Percentiles rank a stretch among this genome's conserved stretches.
phyloP scores from a whole-genome alignment of 2,797 vertebrate genomes.

The Babyrousa celebensis region DNA sequence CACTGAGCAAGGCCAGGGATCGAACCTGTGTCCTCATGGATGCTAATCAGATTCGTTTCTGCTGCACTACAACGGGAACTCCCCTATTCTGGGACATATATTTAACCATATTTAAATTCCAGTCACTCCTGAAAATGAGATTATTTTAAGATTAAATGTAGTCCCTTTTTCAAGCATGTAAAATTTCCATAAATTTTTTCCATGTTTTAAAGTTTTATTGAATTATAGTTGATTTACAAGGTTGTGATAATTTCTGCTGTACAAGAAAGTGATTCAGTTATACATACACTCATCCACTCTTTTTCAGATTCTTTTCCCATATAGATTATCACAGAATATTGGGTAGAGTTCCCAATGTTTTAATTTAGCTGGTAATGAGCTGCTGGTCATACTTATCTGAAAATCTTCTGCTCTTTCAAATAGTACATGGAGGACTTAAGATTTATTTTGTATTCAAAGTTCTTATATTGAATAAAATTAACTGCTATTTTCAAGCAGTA shows the following conservation, averaged over 20 bases:
- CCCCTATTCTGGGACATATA: not conserved
- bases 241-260: too few species aligned
- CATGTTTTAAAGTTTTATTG: too few species aligned
- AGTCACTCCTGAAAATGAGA: conserved; percentile 48
- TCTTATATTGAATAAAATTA: conserved; percentile 23
- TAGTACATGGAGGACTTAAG: not conserved
- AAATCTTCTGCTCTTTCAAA: conserved; percentile 71
- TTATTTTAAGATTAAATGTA: conserved; percentile 69
- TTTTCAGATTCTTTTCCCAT: too few species aligned
- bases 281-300: too few species aligned
- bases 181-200: conserved; percentile 32
- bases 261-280: too few species aligned
- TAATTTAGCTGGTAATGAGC: conserved; percentile 64
- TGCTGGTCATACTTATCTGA: not conserved
- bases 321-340: too few species aligned
- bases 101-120: conserved; percentile 62
- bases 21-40: too few species aligned
- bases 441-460: not conserved
- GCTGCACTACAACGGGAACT: too few species aligned
- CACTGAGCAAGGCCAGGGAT: too few species aligned
- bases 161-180: not conserved
- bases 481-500: conserved; percentile 26
- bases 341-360: not conserved
- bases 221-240: too few species aligned
- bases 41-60: too few species aligned